Base-by-base conservation (phyloP, 2,113 vertebrate species). In the Epinephelus fuscoguttatus region DNA sequence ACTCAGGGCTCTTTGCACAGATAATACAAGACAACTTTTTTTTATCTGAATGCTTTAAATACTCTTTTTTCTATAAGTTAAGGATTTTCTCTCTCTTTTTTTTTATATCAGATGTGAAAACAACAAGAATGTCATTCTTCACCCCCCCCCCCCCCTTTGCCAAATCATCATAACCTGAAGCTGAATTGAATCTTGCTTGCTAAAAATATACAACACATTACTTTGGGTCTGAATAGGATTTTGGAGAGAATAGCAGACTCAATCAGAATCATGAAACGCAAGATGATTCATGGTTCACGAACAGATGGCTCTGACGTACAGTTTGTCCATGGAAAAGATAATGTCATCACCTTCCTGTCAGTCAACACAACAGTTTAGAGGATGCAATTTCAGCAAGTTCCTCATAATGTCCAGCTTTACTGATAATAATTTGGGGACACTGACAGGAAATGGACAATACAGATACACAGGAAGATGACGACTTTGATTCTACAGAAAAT, bases 251-350 rank as follows among this genome's bases (percentile, higher is more conserved):
- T 40, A 56, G 21, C 4, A 0, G 27, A 50, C 27, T 57, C 6
- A 13, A 14, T 9, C 23, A 17, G 23, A 42, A 1, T 33, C 55
- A 70, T 71, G 17, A 45, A 63, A 60, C 17, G 57, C 17, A 63
- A 30, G 64, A 40, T 21, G 71, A 75, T 56, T 63, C 4, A 61
- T 23, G 21, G 33, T 55, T 70, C 37, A 64, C 27, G 66, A 33
- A 19, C 33, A 42, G 30, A 67, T n/a, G 33, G 3, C 45, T 33
- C 49, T 55, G 19, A 50, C 11, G 23, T 57, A 30, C 14, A 0
- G 33, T 14, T 63, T 56, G 61, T 66, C 25, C 21, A 49, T 45
- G 33, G 11, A 13, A 66, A 53, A 40, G 15, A 33, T 13, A 23
- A 17, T 3, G 15, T 55, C 23, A 12, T 75, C 55, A 21, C 4